Conservation (phyloP, 2,888 invertebrate species). For the Petrophora chlorosata region DNA sequence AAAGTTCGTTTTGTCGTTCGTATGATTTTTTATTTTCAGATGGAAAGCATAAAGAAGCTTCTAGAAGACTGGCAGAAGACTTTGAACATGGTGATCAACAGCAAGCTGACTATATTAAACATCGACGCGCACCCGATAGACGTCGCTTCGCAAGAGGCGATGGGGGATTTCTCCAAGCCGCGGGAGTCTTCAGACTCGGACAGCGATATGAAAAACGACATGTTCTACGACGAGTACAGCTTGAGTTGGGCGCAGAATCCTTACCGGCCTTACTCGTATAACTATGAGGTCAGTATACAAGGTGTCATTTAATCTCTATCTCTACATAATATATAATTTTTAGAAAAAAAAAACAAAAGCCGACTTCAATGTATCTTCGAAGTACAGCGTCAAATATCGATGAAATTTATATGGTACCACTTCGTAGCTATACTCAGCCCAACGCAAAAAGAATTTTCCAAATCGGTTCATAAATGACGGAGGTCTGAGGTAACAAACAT, state of each 20-base stretch:
- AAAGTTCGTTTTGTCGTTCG: background rate
- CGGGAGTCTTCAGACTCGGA: conserved; percentile 61
- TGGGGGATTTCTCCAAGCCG: conserved; percentile 67
- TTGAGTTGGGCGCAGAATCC: conserved; percentile 56
- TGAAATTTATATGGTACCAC: too few relatives aligned
- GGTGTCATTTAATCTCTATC: background rate
- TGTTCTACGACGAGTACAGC: conserved; percentile 57
- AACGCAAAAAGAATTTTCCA: too few relatives aligned
- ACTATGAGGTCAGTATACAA: conserved; percentile 49
- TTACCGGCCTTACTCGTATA: conserved; percentile 46
- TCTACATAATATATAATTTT: too few relatives aligned
- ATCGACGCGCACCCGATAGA: conserved; percentile 56
- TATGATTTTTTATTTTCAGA: conserved; percentile 48
- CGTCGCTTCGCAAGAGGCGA: conserved; percentile 64
- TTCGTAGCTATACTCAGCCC: too few relatives aligned
- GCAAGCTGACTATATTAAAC: conserved; percentile 55
- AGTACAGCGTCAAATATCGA: too few relatives aligned
- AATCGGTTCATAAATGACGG: too few relatives aligned
- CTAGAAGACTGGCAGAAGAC: conserved; percentile 73
- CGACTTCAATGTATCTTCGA: too few relatives aligned
- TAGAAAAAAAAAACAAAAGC: too few relatives aligned
- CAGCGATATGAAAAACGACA: conserved; percentile 57
- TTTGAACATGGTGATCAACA: conserved; percentile 65
- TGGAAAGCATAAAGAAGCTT: conserved; percentile 65
- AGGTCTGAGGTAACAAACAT: too few relatives aligned